Evolutionary conservation across 2,888 invertebrate species (phyloP), one percentile per base, ranked within the genome.

Genomic region (Alentia gelatinosa): DNA sequence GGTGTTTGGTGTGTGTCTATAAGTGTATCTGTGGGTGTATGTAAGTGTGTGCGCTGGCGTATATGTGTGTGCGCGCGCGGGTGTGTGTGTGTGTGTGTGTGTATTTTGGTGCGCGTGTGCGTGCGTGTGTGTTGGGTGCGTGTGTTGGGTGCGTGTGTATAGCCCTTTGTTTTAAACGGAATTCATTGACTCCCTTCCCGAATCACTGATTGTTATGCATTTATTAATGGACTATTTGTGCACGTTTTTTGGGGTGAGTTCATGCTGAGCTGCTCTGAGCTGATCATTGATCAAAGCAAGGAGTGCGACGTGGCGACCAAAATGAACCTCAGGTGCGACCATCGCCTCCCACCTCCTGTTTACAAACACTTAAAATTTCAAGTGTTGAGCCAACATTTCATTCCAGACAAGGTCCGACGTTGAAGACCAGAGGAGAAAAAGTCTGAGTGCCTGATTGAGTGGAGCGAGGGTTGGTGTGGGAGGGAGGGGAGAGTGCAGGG

Each of bases 301-400:
- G 63, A 63, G 26, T 15, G 68, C 23, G 68, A 4, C 26, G 3
- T 1, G 26, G 68, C 68, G 19, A 26, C 68, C 68, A 56, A 68
- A 63, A 9, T 68, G 68, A 68, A 30, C n/a, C 30, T 12, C 30
- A 30, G 68, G 68, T 68, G 30, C 23, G 30, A 68, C 68, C 12
- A 30, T 12, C 68, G 30, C 35, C 7, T 37, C 12, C 39, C n/a
- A 4, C 26, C 9, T 47, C 26, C 3, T 86, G 86, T 86, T 86
- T 86, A 35, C 86, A 40, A 86, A 26, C 86, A 50, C 86, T 86
- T 47, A 0, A 23, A 42, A 42, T 86, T 86, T 86, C 15, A 86
- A 86, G 86, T 50, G 47, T 26, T 86, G 4, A n/a, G 86, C 86
- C 9, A 86, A 86, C 86, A 86, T n/a, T 86, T 40, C 42, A 86